These are phyloP conservation scores for Orgyia antiqua DNA, from an alignment of 2,888 invertebrate genomes.

Conservation along the genomic window DNA sequence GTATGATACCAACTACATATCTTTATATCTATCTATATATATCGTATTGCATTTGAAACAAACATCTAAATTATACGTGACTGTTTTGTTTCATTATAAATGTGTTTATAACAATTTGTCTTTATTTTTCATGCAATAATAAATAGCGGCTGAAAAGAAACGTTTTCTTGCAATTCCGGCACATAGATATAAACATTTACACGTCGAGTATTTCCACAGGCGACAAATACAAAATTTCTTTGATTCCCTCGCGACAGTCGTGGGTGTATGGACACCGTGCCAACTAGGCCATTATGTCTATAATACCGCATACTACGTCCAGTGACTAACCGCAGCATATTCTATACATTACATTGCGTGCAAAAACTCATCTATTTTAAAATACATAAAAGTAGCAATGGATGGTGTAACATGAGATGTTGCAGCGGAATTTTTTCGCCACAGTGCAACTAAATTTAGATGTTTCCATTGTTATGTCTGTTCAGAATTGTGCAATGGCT, in stretches of 20 bases:
- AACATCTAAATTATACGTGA: no score
- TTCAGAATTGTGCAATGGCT: conserved; percentile 55
- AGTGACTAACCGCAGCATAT: conserved; percentile 14
- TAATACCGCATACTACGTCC: conserved; percentile 34
- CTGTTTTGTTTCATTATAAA: no score
- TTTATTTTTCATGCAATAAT: not conserved
- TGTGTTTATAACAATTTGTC: not conserved
- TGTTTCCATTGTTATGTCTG: conserved; percentile 66
- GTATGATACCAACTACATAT: no score
- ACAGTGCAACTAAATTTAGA: conserved; percentile 45
- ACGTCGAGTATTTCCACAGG: conserved; percentile 24
- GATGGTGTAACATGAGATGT: conserved; percentile 15
- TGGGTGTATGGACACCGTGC: conserved; percentile 49
- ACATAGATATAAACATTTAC: conserved; percentile 23
- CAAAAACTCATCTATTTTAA: not conserved
- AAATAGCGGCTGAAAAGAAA: conserved; percentile 4
- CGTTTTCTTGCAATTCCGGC: conserved; percentile 19
- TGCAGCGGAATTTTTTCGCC: conserved; percentile 34
- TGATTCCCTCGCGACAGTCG: conserved; percentile 52
- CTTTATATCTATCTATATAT: no score
- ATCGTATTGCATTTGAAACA: no score
- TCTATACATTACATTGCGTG: conserved; percentile 30
- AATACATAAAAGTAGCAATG: conserved; percentile 22
- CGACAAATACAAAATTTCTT: conserved; percentile 46
- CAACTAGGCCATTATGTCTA: conserved; percentile 70